A percentile compares a stretch with the other conserved stretches of the same genome.
Evolutionary conservation across 2,797 vertebrate species (phyloP).

Genomic region (Tapera naevia): DNA sequence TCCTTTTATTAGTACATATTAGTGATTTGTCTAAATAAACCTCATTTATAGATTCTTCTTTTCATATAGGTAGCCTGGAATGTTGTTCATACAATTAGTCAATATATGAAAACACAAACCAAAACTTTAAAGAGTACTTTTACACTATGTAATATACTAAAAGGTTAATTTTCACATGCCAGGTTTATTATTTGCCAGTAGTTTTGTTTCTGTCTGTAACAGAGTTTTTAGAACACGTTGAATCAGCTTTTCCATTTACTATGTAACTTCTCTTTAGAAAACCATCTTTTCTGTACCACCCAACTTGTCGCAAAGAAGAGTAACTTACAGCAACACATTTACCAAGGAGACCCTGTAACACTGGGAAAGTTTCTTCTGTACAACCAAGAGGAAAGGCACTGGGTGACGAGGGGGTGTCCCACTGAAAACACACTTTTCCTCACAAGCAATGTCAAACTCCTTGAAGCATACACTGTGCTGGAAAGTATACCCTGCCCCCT

Average conservation of each 20-base stretch:
- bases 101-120: not conserved
- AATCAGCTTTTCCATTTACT: not conserved
- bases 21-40: not conserved
- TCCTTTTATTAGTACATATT: not conserved
- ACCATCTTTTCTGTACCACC: not conserved
- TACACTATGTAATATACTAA: not conserved
- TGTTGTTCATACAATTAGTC: not conserved
- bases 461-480: not conserved
- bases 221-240: not conserved
- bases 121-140: not conserved
- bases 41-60: not conserved
- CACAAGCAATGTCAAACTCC: not conserved
- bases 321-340: not conserved
- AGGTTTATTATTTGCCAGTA: not conserved
- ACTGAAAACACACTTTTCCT: not conserved
- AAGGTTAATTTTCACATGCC: not conserved
- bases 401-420: not conserved
- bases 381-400: not conserved
- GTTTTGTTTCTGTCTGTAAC: not conserved
- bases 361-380: not conserved
- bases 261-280: not conserved
- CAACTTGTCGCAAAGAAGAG: constrained; percentile 10
- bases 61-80: not conserved
- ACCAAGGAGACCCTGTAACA: not conserved
- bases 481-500: not conserved